Conservation (phyloP, 2,888 invertebrate genomes). For the Limnephilus rhombicus region DNA sequence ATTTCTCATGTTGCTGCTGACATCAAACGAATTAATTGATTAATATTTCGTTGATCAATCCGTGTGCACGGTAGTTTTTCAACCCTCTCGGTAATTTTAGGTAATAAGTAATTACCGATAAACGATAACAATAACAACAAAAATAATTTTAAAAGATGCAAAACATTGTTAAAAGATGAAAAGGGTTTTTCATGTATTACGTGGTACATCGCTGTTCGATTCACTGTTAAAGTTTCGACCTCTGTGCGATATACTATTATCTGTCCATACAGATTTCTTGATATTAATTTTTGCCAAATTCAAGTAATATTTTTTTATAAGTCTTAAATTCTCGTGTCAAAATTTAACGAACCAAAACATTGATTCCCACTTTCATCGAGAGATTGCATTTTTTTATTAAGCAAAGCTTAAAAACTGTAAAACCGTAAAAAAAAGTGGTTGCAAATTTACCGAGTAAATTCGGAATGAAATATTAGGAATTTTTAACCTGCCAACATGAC, state of each 20-base stretch:
- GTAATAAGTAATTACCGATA: neutral
- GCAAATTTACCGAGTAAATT: neutral
- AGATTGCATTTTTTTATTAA: neutral
- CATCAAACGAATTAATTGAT: too few species aligned
- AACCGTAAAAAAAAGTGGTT: neutral
- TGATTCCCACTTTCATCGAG: neutral
- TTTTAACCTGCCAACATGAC: neutral
- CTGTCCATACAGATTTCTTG: neutral
- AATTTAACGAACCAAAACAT: too few species aligned
- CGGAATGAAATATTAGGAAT: neutral
- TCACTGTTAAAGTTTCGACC: neutral
- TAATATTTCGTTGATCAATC: too few species aligned
- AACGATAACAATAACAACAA: neutral
- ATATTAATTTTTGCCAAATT: too few species aligned
- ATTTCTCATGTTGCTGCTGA: too few species aligned
- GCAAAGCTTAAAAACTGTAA: neutral
- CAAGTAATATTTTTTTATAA: too few species aligned
- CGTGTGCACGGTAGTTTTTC: neutral
- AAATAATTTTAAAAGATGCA: neutral
- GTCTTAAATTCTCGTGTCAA: too few species aligned
- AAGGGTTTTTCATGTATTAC: neutral
- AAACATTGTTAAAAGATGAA: too few species aligned
- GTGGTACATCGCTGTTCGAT: neutral
- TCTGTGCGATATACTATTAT: neutral
- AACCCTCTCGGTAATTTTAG: neutral